Percentiles rank a stretch among this genome's conserved stretches.
Evolutionary conservation across 2,113 vertebrate species (phyloP).

Genomic region (Apteryx owenii): DNA sequence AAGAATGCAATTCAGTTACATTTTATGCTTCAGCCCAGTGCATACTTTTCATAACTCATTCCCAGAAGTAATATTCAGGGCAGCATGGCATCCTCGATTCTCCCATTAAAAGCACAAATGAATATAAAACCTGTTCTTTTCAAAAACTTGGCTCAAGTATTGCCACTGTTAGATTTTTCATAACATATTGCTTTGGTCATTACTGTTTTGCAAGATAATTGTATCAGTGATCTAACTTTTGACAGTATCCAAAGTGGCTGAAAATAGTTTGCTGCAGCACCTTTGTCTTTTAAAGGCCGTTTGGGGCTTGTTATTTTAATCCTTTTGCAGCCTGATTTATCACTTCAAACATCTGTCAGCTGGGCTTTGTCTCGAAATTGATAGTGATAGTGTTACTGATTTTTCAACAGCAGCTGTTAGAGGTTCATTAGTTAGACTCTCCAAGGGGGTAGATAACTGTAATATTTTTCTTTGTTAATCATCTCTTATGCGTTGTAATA

Average conservation of each 20-base stretch:
- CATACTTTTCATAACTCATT: not conserved
- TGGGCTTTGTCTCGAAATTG: constrained; percentile 79
- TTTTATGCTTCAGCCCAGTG: constrained; percentile 28
- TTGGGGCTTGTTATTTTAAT: constrained; percentile 78
- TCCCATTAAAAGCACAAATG: constrained; percentile 39
- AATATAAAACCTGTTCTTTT: constrained; percentile 42
- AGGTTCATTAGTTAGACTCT: constrained; percentile 80
- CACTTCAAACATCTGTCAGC: constrained; percentile 80
- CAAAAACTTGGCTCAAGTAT: constrained; percentile 18
- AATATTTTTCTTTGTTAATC: constrained; percentile 85
- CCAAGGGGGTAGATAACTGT: constrained; percentile 75
- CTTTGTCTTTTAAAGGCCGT: constrained; percentile 75
- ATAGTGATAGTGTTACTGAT: constrained; percentile 70
- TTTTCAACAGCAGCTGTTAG: constrained; percentile 79
- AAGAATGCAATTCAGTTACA: constrained; percentile 18
- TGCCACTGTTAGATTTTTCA: constrained; percentile 42
- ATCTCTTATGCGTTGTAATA: constrained; percentile 73
- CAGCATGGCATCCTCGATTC: not conserved
- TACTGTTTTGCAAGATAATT: constrained; percentile 52
- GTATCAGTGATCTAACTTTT: constrained; percentile 49
- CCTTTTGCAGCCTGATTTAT: constrained; percentile 77
- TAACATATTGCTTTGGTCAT: constrained; percentile 3
- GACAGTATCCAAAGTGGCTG: constrained; percentile 46
- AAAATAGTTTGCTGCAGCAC: constrained; percentile 69
- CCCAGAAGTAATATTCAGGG: constrained; percentile 30